Conservation (phyloP, 2,113 vertebrate species). For the Psammodynastes pulverulentus region DNA sequence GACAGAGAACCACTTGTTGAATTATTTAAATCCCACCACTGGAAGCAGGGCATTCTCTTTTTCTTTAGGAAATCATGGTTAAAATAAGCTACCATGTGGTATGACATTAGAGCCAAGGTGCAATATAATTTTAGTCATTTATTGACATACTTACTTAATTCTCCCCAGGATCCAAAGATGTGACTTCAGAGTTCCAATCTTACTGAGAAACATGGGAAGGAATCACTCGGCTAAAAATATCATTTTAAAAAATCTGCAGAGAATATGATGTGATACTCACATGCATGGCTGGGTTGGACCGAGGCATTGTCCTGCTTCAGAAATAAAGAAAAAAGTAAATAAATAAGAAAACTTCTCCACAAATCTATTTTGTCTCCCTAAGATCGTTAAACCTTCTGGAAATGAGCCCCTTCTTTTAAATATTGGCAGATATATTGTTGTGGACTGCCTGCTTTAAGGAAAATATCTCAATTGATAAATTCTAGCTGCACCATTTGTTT, state of each 20-base stretch:
- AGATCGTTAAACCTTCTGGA: slow-evolving; percentile 21
- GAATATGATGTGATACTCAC: not conserved
- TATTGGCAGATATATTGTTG: slow-evolving; percentile 25
- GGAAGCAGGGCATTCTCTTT: not conserved
- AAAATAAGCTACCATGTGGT: not conserved
- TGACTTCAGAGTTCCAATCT: not conserved
- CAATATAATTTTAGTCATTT: not conserved
- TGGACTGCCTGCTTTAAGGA: slow-evolving; percentile 17
- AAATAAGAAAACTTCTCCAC: not conserved
- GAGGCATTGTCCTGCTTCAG: not conserved
- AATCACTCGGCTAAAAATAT: not conserved
- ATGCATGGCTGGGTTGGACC: not conserved
- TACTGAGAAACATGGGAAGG: not conserved
- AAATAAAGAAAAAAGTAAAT: not conserved
- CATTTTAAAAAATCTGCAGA: not conserved
- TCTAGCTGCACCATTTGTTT: slow-evolving; percentile 22
- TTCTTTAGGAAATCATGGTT: not conserved
- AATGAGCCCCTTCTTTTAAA: slow-evolving; percentile 13
- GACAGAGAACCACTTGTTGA: too few relatives aligned
- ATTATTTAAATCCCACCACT: too few relatives aligned
- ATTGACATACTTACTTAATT: not conserved
- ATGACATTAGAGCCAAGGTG: not conserved
- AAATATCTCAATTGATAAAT: slow-evolving; percentile 20
- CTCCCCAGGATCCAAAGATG: not conserved
- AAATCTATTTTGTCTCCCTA: slow-evolving; percentile 6